A percentile compares a stretch with the other conserved stretches of the same genome.
Conservation (phyloP, 2,888 invertebrate genomes). For the Aporophyla nigra region DNA sequence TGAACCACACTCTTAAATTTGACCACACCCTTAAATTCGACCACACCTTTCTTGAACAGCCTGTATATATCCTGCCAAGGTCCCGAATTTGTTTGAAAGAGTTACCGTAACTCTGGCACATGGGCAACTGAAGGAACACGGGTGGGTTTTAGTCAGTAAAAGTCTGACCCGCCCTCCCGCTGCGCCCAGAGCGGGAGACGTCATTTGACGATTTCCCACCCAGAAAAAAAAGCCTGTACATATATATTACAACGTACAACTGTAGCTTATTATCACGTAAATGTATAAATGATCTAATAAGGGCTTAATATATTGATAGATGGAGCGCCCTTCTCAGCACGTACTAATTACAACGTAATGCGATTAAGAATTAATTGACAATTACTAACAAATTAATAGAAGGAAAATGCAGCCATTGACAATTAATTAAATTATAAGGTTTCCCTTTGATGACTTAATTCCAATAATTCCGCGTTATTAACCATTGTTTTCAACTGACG, state of each 20-base stretch:
- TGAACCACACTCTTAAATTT: no score
- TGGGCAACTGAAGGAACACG: no score
- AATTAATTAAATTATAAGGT: constrained; percentile 1
- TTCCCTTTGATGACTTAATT: background rate
- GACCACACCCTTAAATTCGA: no score
- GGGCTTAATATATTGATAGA: constrained; percentile 11
- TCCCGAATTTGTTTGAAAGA: no score
- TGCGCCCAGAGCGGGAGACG: no score
- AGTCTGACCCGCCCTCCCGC: no score
- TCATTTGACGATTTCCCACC: no score
- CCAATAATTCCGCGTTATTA: background rate
- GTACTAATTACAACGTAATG: constrained; percentile 20
- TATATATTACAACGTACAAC: background rate
- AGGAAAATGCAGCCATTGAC: background rate
- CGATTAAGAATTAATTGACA: constrained; percentile 36
- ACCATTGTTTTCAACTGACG: background rate
- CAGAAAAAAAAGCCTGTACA: no score
- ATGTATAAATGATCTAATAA: constrained; percentile 7
- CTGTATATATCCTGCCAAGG: no score
- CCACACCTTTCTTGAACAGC: no score
- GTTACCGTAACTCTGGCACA: no score
- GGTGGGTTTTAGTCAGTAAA: no score
- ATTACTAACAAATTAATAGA: constrained; percentile 25
- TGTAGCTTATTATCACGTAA: background rate
- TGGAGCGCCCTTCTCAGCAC: background rate